Conservation (phyloP, 1,140 invertebrate genomes). For the Monomorium pharaonis region DNA sequence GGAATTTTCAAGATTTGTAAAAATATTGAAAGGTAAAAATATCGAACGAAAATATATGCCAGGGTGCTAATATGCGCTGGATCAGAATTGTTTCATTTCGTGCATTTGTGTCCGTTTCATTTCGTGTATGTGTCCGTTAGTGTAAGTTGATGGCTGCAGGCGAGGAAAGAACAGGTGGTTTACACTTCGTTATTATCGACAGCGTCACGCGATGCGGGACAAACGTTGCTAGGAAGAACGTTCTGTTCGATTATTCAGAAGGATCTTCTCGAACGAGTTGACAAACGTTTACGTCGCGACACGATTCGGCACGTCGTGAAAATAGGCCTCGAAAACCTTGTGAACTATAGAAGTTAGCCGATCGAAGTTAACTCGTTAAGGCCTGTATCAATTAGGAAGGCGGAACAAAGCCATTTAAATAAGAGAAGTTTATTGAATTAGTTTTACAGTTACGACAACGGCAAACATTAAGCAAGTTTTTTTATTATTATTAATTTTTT, state of each 20-base stretch:
- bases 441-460: background rate
- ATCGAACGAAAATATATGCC: background rate
- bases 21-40: background rate
- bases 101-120: slow-evolving; percentile 60
- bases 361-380: background rate
- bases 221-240: slow-evolving; percentile 48
- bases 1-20: background rate
- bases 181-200: slow-evolving; percentile 77
- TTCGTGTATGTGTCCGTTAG: slow-evolving; percentile 62
- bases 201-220: slow-evolving; percentile 74
- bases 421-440: background rate
- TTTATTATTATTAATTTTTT: background rate
- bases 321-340: background rate
- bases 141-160: slow-evolving; percentile 22
- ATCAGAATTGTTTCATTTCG: slow-evolving; percentile 49
- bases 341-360: background rate
- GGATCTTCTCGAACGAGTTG: background rate
- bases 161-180: slow-evolving; percentile 79
- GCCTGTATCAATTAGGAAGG: background rate
- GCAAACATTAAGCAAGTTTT: background rate
- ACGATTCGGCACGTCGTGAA: background rate
- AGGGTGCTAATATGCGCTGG: background rate
- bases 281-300: slow-evolving; percentile 10
- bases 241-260: slow-evolving; percentile 62
- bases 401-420: background rate